Base-by-base conservation (phyloP, 2,888 invertebrate genomes). In the Taphrorychus bicolor region DNA sequence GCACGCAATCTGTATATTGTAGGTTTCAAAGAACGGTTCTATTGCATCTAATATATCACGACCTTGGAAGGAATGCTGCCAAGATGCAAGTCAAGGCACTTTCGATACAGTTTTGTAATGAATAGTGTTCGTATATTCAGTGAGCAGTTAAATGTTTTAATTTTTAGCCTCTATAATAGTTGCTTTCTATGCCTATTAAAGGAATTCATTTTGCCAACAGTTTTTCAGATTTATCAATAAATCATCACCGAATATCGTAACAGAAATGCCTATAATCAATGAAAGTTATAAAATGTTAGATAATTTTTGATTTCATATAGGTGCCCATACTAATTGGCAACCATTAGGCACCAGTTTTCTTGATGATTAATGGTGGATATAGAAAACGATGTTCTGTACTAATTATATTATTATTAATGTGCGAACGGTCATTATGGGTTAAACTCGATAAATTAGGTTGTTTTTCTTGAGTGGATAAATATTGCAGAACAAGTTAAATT, bases 1-100 rank as follows among this genome's bases (percentile, higher is more conserved):
- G 48, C 62, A 62, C 32, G 62, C 22, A 21, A 42, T 56, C 32
- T 19, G 17, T 32, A 9, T 32, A 32, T 7, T 11, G 32, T 32
- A 32, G 7, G 11, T 45, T 45, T 45, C 45, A 45, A 45, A 32
- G 32, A 32, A 17, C 45, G 45, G 45, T 45, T 45, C 17, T 45
- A 45, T 45, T 45, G 45, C 45, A 45, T 45, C 45, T 45, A 45
- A 45, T 45, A 14, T 45, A 45, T 17, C 45, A 45, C 45, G 14
- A 45, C 45, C 45, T 45, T 45, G 45, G 17, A 45, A 45, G 45
- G 45, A 45, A 45, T 45, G 45, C 45, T 45, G 9, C 14, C 14
- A 45, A 45, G 45, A 45, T 17, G 3, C 32, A 32, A 32, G 32
- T 32, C 32, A 32, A 32, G 32, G 32, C 32, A 11, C 7, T 32